Conservation (phyloP, 2,797 vertebrate genomes). For the Lagorchestes hirsutus region DNA sequence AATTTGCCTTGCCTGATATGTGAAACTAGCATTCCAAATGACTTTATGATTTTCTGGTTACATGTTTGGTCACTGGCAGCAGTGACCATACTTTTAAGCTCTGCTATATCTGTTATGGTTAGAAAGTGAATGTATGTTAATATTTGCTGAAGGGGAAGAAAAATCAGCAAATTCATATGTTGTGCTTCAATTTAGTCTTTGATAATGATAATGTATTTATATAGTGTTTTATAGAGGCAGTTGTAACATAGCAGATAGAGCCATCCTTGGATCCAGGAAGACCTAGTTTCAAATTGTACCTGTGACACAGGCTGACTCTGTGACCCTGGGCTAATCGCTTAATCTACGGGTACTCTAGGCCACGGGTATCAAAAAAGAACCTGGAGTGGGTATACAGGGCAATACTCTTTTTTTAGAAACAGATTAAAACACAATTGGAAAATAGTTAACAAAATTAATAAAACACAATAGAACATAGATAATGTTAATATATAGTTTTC, state of each 20-base stretch:
- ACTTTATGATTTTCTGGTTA: slow-evolving; percentile 43
- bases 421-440: background rate
- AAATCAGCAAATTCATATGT: slow-evolving; percentile 71
- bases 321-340: background rate
- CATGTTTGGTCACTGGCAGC: slow-evolving; percentile 41
- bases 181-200: slow-evolving; percentile 63
- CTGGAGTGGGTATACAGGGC: background rate
- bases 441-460: background rate
- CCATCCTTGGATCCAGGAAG: background rate
- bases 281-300: background rate
- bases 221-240: background rate
- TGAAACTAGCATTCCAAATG: background rate
- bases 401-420: background rate
- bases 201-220: slow-evolving; percentile 68
- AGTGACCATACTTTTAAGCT: slow-evolving; percentile 64
- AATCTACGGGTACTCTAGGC: background rate
- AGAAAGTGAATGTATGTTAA: slow-evolving; percentile 68
- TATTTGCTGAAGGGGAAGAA: slow-evolving; percentile 65
- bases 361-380: background rate
- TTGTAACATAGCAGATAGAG: background rate
- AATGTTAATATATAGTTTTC: background rate
- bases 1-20: slow-evolving; percentile 18
- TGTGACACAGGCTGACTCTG: background rate
- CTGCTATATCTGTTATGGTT: slow-evolving; percentile 66
- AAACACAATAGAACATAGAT: background rate